Conservation (phyloP, 2,797 vertebrate genomes). For the Gobio occitaniae region DNA sequence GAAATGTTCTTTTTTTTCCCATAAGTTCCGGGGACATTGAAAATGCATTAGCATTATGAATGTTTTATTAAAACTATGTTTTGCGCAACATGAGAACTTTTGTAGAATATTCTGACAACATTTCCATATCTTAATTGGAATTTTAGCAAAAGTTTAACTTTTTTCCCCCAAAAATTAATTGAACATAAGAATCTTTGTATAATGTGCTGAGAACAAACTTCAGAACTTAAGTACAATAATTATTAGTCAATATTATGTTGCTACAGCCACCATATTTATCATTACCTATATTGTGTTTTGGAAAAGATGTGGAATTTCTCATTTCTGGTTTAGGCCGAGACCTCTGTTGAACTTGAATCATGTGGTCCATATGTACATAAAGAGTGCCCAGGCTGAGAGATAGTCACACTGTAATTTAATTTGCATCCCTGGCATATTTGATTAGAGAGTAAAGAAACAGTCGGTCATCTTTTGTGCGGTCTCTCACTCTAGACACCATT, state of each 20-base stretch:
- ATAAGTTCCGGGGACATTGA: not conserved
- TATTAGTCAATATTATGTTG: not conserved
- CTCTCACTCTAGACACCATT: slow-evolving; percentile 38
- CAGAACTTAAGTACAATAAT: not conserved
- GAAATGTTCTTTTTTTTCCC: not conserved
- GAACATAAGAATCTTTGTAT: not conserved
- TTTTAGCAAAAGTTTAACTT: not conserved
- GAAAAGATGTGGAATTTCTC: not conserved
- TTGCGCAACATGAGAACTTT: not conserved
- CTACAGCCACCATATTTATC: not conserved
- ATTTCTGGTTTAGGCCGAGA: slow-evolving; percentile 4
- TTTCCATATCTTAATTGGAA: not conserved
- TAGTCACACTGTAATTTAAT: slow-evolving; percentile 54
- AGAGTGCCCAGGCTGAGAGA: slow-evolving; percentile 13
- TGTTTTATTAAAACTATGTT: not conserved
- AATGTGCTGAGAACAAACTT: not conserved
- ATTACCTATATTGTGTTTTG: not conserved
- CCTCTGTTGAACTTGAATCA: slow-evolving; percentile 6
- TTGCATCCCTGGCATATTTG: slow-evolving; percentile 54
- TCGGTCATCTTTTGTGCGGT: not conserved
- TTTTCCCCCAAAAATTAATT: no score
- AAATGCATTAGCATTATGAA: not conserved
- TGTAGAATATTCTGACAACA: not conserved
- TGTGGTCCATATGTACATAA: slow-evolving; percentile 8
- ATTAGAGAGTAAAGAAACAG: slow-evolving; percentile 50